Evolutionary conservation across 2,797 vertebrate species (phyloP).

Genomic region (Rhynchonycteris naso): DNA sequence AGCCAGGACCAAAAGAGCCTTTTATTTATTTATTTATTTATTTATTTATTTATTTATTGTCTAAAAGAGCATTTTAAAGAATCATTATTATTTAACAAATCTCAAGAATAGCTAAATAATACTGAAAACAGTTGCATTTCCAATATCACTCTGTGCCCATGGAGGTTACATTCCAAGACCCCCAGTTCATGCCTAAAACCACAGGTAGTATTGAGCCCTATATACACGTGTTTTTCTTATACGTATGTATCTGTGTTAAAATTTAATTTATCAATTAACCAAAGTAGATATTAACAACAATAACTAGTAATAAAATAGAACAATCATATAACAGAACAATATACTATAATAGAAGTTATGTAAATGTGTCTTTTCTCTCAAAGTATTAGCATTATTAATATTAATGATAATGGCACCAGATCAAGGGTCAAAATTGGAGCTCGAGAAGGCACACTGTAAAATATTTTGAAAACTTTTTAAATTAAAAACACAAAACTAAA

Average conservation of each 20-base stretch:
- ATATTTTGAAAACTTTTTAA: not conserved
- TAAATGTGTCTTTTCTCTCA: not conserved
- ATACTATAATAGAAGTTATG: not conserved
- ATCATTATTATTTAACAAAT: conserved; percentile 60
- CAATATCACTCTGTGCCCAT: not conserved
- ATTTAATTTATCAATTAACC: not conserved
- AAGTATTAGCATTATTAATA: not conserved
- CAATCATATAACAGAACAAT: not conserved
- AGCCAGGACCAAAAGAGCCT: too few species aligned
- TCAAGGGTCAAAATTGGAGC: not conserved
- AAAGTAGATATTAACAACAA: not conserved
- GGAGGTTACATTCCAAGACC: not conserved
- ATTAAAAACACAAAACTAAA: not conserved
- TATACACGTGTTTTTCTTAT: not conserved
- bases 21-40: too few species aligned
- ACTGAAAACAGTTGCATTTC: conserved; percentile 48
- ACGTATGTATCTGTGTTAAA: not conserved
- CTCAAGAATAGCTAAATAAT: conserved; percentile 57
- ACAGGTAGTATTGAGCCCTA: not conserved
- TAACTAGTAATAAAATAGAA: not conserved
- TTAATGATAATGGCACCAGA: not conserved
- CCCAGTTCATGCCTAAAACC: not conserved
- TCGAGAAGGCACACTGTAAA: not conserved
- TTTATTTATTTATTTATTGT: too few species aligned
- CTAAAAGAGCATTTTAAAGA: conserved; percentile 40